Base-by-base conservation (phyloP, 2,888 invertebrate genomes). In the Smittia sp. region DNA sequence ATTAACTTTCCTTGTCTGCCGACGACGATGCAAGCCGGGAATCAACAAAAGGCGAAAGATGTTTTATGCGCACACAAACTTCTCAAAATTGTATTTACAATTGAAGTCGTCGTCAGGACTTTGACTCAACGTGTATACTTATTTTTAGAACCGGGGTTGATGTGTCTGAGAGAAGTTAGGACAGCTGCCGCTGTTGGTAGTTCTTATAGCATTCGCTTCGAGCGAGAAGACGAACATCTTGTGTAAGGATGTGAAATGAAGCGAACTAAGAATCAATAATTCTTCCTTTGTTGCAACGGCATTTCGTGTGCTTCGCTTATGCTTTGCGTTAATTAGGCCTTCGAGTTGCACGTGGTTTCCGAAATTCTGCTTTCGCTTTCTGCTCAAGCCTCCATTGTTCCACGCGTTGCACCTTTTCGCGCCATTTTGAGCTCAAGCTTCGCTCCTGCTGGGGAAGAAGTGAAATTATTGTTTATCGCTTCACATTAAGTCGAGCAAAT, bases 131-230 rank as follows among this genome's bases (percentile, higher is more conserved):
- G 18, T 58, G 58, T 20, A 18, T 58, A 38, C 6, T 6, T 38
- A 58, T 58, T 58, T 58, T 58, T 58, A 58, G 58, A 58, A n/a
- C 22, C 13, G 58, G 58, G 58, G 58, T 58, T 58, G 58, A 58
- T 58, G 46, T 46, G 58, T 22, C 58, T 58, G 22, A 58, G 58
- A 58, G 52, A 62, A 72, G 54, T 72, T 62, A 72, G 58, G 72
- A 27, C 72, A 72, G 72, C 72, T 72, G 72, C n/a, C n/a, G n/a
- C 62, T 54, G 4, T 62, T 11, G n/a, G 18, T n/a, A 72, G 15
- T 69, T 69, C 68, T 69, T 69, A 69, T 69, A 69, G 39, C 39
- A 69, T 69, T 69, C 68, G n/a, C 18, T 69, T 25, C n/a, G n/a
- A 22, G 9, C 7, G 9, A 13, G 13, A 63, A 63, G 20, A 63